Conservation (phyloP, 2,888 invertebrate genomes). For the Trichopria drosophilae region DNA sequence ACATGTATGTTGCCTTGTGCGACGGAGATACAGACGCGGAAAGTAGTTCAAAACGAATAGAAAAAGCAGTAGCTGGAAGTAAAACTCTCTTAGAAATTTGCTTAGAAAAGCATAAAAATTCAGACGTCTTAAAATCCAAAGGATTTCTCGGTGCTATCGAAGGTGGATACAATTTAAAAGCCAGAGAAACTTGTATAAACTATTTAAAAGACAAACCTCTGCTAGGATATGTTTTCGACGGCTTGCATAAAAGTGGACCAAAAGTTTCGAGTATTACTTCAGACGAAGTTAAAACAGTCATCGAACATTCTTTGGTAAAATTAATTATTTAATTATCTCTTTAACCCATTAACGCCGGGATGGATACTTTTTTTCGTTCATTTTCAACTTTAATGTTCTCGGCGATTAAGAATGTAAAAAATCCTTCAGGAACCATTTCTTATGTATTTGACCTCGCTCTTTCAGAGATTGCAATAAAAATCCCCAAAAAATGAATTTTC, state of each 20-base stretch:
- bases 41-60: constrained; percentile 71
- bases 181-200: constrained; percentile 68
- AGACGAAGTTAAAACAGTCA: constrained; percentile 64
- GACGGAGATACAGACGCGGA: constrained; percentile 73
- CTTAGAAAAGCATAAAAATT: constrained; percentile 66
- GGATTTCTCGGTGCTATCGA: constrained; percentile 70
- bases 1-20: constrained; percentile 78
- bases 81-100: constrained; percentile 70
- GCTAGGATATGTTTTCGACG: constrained; percentile 78
- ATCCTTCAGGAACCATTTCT: too few relatives aligned
- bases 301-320: constrained; percentile 67
- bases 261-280: constrained; percentile 61
- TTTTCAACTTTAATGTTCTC: too few relatives aligned
- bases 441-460: too few relatives aligned
- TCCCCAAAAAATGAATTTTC: too few relatives aligned
- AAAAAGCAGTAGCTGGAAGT: constrained; percentile 74
- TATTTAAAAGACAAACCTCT: constrained; percentile 64
- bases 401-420: too few relatives aligned
- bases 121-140: constrained; percentile 60
- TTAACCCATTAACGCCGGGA: too few relatives aligned
- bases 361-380: too few relatives aligned
- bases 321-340: background rate
- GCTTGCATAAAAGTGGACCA: constrained; percentile 76
- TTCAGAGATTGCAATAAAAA: too few relatives aligned
- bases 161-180: constrained; percentile 72